Evolutionary conservation across 2,888 invertebrate genomes (phyloP).

Genomic region (Drosophila multiciliata): DNA sequence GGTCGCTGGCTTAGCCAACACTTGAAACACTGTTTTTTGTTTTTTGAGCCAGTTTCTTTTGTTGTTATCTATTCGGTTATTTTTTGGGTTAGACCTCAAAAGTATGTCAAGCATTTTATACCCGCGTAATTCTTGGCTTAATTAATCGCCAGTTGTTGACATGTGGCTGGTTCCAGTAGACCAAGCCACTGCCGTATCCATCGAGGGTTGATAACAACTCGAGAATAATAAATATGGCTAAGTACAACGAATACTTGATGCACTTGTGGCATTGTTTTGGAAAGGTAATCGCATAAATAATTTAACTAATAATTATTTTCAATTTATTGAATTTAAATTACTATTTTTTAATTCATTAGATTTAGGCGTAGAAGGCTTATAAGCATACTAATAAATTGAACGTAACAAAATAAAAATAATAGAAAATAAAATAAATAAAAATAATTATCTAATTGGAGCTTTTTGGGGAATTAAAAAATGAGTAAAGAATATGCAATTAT

Average conservation of each 20-base stretch:
- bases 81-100: slow-evolving; percentile 61
- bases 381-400: slow-evolving; percentile 86
- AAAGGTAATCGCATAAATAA: background rate
- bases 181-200: slow-evolving; percentile 54
- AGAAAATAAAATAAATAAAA: slow-evolving; percentile 84
- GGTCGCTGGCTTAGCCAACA: slow-evolving; percentile 64
- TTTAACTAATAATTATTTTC: slow-evolving; percentile 40
- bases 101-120: slow-evolving; percentile 83
- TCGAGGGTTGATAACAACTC: slow-evolving; percentile 68
- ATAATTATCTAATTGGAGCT: slow-evolving; percentile 87
- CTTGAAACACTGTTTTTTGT: slow-evolving; percentile 44
- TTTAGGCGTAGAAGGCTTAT: slow-evolving; percentile 78
- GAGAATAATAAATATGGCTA: background rate
- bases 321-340: slow-evolving; percentile 82
- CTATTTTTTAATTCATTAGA: slow-evolving; percentile 81
- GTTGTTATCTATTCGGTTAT: slow-evolving; percentile 9
- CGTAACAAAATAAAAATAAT: slow-evolving; percentile 86
- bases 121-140: slow-evolving; percentile 83
- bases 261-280: slow-evolving; percentile 16
- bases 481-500: too few species aligned
- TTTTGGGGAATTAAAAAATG: slow-evolving; percentile 90
- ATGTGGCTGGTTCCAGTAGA: slow-evolving; percentile 77
- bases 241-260: slow-evolving; percentile 21
- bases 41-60: slow-evolving; percentile 42
- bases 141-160: slow-evolving; percentile 76